Percentiles rank a stretch among this genome's conserved stretches.
Evolutionary conservation across 2,113 vertebrate species (phyloP).

Genomic region (Chamaetylas fuelleborni): DNA sequence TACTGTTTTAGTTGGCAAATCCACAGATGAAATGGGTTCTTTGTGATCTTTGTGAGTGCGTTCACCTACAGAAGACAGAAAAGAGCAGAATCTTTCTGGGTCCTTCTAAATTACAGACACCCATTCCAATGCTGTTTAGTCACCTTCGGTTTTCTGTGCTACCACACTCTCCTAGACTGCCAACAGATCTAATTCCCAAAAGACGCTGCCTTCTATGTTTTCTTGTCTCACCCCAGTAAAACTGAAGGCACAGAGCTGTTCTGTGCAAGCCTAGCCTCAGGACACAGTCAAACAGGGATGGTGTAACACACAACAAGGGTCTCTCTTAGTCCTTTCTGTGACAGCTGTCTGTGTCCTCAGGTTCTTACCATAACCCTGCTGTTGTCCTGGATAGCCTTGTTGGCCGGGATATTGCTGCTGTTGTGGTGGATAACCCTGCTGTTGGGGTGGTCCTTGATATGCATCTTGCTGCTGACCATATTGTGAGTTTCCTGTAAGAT

Average conservation of each 20-base stretch:
- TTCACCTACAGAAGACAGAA: neutral
- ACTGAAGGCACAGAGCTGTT: neutral
- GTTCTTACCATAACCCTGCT: constrained; percentile 92
- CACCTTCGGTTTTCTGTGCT: neutral
- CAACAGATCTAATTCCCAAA: neutral
- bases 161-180: neutral
- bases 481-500: constrained; percentile 88
- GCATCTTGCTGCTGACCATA: constrained; percentile 95
- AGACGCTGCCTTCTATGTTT: accelerated
- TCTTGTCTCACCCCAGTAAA: neutral
- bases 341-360: neutral
- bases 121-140: neutral
- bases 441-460: constrained; percentile 94
- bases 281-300: neutral
- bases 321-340: neutral
- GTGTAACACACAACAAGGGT: neutral
- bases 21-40: neutral
- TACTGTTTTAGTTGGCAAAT: neutral
- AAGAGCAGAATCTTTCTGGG: neutral
- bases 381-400: constrained; percentile 90
- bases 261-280: neutral
- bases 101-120: neutral
- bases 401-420: constrained; percentile 84
- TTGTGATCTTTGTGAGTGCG: neutral
- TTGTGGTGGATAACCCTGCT: constrained; percentile 91